Evolutionary conservation across 2,113 vertebrate species (phyloP).

Genomic region (Sander vitreus): DNA sequence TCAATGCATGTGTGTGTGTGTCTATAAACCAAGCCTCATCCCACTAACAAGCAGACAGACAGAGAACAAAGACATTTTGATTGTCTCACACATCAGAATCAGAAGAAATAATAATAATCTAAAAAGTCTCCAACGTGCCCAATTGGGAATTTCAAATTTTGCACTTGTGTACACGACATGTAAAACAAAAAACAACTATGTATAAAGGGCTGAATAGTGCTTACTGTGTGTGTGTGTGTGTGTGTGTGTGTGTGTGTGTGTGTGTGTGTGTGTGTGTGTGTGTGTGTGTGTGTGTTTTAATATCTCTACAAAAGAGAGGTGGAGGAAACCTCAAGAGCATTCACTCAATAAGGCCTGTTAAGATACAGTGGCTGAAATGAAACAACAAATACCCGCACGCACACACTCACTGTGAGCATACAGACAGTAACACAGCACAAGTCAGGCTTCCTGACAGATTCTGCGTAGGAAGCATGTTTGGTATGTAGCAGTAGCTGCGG

Average conservation of each 20-base stretch:
- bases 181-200: neutral
- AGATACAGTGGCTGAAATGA: neutral
- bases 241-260: neutral
- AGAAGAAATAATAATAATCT: conserved; percentile 36
- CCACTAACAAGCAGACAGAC: conserved; percentile 41
- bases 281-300: neutral
- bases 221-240: neutral
- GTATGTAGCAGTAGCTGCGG: conserved; percentile 49
- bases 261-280: neutral
- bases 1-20: conserved; percentile 3
- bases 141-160: conserved; percentile 8
- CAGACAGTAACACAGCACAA: conserved; percentile 1
- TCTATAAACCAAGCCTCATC: conserved; percentile 6
- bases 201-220: neutral
- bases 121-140: neutral
- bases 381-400: neutral
- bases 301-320: conserved; percentile 5
- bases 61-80: conserved; percentile 68
- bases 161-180: neutral
- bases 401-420: neutral
- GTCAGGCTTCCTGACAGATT: conserved; percentile 5
- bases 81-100: conserved; percentile 44
- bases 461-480: conserved; percentile 39
- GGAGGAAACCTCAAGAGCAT: neutral
- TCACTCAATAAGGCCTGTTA: neutral